These are phyloP conservation scores for Limenitis camilla DNA, from an alignment of 2,888 invertebrate species.

Conservation along the genomic window DNA sequence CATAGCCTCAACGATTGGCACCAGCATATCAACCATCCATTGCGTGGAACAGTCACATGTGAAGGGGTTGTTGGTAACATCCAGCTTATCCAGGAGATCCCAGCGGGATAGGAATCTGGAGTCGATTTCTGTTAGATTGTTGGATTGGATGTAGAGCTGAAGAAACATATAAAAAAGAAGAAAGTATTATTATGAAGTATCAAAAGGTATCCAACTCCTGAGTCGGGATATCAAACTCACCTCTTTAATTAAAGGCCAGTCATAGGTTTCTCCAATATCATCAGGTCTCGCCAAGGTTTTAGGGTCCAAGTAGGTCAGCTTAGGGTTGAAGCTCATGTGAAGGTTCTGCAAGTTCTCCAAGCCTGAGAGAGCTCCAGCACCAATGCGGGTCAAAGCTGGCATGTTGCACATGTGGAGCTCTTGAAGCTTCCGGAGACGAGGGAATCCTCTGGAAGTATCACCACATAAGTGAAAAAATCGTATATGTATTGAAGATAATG, in stretches of 20 bases:
- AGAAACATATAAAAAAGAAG: slow-evolving; percentile 16
- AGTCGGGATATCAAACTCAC: slow-evolving; percentile 41
- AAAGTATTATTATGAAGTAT: no score
- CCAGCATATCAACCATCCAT: slow-evolving; percentile 81
- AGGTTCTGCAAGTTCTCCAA: slow-evolving; percentile 72
- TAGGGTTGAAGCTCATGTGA: slow-evolving; percentile 77
- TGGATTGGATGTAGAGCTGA: slow-evolving; percentile 82
- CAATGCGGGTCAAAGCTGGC: slow-evolving; percentile 74
- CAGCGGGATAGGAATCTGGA: slow-evolving; percentile 78
- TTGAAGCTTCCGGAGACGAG: slow-evolving; percentile 74
- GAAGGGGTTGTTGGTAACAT: slow-evolving; percentile 84
- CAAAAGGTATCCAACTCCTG: background rate
- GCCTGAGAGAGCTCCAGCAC: slow-evolving; percentile 56
- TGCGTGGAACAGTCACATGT: slow-evolving; percentile 86
- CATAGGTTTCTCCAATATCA: slow-evolving; percentile 63
- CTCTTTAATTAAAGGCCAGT: slow-evolving; percentile 79
- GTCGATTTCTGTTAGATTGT: slow-evolving; percentile 80
- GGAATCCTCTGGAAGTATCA: slow-evolving; percentile 74
- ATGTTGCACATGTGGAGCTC: slow-evolving; percentile 81
- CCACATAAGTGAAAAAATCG: no score
- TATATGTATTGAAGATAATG: no score
- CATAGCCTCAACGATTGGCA: slow-evolving; percentile 65
- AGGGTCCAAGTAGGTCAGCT: slow-evolving; percentile 74
- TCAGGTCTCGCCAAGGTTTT: slow-evolving; percentile 74
- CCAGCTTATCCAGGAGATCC: slow-evolving; percentile 79